These are phyloP conservation scores for Hirtodrosophila trivittata DNA, from an alignment of 2,888 invertebrate species.

Conservation along the genomic window DNA sequence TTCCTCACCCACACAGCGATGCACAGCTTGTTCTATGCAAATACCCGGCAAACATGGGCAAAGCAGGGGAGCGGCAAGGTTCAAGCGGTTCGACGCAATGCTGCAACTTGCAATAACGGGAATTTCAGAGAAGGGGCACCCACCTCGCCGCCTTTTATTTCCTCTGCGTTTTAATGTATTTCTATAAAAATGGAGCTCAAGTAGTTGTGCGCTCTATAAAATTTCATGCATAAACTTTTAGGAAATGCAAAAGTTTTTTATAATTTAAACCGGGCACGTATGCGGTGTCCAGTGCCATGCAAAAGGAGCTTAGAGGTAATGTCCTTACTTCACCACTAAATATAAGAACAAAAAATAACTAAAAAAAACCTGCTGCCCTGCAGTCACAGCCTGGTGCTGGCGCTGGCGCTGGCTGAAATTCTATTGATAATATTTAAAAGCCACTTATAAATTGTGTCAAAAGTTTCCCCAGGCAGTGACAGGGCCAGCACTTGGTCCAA, in stretches of 20 bases:
- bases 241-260: constrained; percentile 73
- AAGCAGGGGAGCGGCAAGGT: constrained; percentile 28
- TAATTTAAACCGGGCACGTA: constrained; percentile 78
- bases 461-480: constrained; percentile 30
- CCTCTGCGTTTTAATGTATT: constrained; percentile 49
- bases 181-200: constrained; percentile 63
- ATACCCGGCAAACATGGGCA: constrained; percentile 32
- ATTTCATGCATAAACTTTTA: constrained; percentile 79
- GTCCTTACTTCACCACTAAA: constrained; percentile 30
- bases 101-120: constrained; percentile 46
- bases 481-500: constrained; percentile 14
- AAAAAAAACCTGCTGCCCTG: constrained; percentile 7
- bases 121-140: constrained; percentile 19
- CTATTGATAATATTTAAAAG: constrained; percentile 41
- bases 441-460: constrained; percentile 32
- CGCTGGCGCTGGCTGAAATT: constrained; percentile 4
- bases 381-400: constrained; percentile 1
- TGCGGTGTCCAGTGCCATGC: constrained; percentile 52
- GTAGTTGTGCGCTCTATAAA: constrained; percentile 71
- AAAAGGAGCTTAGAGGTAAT: constrained; percentile 49
- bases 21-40: constrained; percentile 55
- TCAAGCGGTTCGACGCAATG: constrained; percentile 43
- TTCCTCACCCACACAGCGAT: constrained; percentile 7
- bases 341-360: constrained; percentile 10
- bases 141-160: constrained; percentile 21